A percentile compares a stretch with the other conserved stretches of the same genome.
These are phyloP conservation scores for Cacoxenus indagator DNA, from an alignment of 2,888 invertebrate species.

Conservation along the genomic window DNA sequence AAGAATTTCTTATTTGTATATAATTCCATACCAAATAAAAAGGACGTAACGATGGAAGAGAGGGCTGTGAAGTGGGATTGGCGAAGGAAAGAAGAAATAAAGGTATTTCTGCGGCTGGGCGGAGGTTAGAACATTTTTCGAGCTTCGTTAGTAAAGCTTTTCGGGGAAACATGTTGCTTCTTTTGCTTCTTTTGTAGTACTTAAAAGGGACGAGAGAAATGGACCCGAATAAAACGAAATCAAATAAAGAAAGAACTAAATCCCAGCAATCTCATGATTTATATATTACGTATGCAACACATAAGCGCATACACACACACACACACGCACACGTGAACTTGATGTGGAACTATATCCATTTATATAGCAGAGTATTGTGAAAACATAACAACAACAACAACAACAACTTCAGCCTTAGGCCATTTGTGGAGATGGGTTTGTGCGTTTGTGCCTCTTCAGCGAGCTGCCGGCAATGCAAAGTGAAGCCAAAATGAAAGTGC, in stretches of 20 bases:
- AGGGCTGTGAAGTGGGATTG: too few species aligned
- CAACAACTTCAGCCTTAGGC: slow-evolving; percentile 51
- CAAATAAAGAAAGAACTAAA: slow-evolving; percentile 43
- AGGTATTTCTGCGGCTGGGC: not conserved
- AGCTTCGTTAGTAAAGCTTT: slow-evolving; percentile 6
- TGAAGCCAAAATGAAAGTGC: slow-evolving; percentile 63
- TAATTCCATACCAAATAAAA: slow-evolving; percentile 46
- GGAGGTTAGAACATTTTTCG: too few species aligned
- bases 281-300: slow-evolving; percentile 58
- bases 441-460: not conserved
- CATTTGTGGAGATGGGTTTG: slow-evolving; percentile 42
- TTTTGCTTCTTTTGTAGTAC: slow-evolving; percentile 1
- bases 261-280: slow-evolving; percentile 63
- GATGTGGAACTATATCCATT: not conserved
- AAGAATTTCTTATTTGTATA: slow-evolving; percentile 8
- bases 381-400: slow-evolving; percentile 30
- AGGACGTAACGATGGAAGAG: too few species aligned
- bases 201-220: slow-evolving; percentile 38
- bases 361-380: not conserved
- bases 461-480: slow-evolving; percentile 49
- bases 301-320: slow-evolving; percentile 5
- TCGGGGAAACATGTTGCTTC: slow-evolving; percentile 54
- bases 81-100: too few species aligned
- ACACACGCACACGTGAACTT: not conserved
- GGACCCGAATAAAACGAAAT: slow-evolving; percentile 5